Evolutionary conservation across 1,140 invertebrate species (phyloP).

Genomic region (Saccostrea cuccullata): DNA sequence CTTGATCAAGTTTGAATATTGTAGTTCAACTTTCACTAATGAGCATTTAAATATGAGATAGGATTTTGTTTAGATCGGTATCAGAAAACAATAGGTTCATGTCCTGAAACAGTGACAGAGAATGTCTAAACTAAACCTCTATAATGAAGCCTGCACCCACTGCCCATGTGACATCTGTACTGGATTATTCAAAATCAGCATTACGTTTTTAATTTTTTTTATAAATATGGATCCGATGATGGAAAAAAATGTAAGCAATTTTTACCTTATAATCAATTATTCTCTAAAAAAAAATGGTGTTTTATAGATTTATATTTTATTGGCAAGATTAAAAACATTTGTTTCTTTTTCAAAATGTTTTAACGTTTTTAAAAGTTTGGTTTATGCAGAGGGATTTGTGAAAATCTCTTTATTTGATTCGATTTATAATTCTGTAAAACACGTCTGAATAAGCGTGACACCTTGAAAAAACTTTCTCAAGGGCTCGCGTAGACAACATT

Average conservation of each 20-base stretch:
- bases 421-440: neutral
- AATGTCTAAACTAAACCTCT: neutral
- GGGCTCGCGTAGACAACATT: neutral
- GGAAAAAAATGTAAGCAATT: neutral
- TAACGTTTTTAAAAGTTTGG: neutral
- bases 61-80: neutral
- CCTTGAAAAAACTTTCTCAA: neutral
- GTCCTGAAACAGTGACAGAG: neutral
- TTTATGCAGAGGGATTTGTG: neutral
- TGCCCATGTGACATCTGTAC: too few species aligned
- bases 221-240: neutral
- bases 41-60: constrained; percentile 34
- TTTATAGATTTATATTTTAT: neutral
- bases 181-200: too few species aligned
- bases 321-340: neutral
- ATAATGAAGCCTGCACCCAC: neutral
- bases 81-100: constrained; percentile 15
- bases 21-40: constrained; percentile 31
- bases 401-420: neutral
- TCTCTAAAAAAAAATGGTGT: too few species aligned
- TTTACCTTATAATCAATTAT: neutral
- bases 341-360: neutral
- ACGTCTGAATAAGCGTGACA: neutral
- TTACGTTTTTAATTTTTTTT: neutral
- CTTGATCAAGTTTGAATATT: constrained; percentile 32